phyloP scores from a whole-genome alignment of 2,113 vertebrate species.

The Meleagris gallopavo region DNA sequence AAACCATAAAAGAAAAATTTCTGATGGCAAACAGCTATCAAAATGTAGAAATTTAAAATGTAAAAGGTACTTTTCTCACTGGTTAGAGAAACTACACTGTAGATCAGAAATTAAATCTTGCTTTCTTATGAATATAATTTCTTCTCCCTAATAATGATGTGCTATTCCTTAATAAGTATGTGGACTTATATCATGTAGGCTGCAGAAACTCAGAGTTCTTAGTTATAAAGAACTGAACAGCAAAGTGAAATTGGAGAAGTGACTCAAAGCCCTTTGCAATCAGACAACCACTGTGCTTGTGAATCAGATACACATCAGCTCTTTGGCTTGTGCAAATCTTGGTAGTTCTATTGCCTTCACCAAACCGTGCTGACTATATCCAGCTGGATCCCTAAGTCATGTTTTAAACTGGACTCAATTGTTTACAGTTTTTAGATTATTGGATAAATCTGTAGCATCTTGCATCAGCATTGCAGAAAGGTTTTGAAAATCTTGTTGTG shows the following conservation, averaged over 20 bases:
- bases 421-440: neutral
- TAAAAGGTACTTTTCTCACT: slow-evolving; percentile 54
- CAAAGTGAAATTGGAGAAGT: neutral
- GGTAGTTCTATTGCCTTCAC: neutral
- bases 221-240: neutral
- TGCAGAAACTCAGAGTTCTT: neutral
- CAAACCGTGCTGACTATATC: neutral
- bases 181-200: neutral
- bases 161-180: neutral
- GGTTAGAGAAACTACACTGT: slow-evolving; percentile 18
- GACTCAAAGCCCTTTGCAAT: neutral
- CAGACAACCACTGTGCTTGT: neutral
- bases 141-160: neutral
- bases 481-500: neutral
- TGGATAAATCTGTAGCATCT: neutral
- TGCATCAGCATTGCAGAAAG: neutral
- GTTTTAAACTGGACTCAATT: neutral
- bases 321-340: neutral
- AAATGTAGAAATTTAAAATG: slow-evolving; percentile 60
- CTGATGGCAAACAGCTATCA: slow-evolving; percentile 55
- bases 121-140: neutral
- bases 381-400: neutral
- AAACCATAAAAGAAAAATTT: slow-evolving; percentile 70
- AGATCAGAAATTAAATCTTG: slow-evolving; percentile 16
- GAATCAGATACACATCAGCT: neutral